Evolutionary conservation across 2,113 vertebrate species (phyloP), one percentile per base, ranked within the genome.

Genomic region (Dermatemys mawii): DNA sequence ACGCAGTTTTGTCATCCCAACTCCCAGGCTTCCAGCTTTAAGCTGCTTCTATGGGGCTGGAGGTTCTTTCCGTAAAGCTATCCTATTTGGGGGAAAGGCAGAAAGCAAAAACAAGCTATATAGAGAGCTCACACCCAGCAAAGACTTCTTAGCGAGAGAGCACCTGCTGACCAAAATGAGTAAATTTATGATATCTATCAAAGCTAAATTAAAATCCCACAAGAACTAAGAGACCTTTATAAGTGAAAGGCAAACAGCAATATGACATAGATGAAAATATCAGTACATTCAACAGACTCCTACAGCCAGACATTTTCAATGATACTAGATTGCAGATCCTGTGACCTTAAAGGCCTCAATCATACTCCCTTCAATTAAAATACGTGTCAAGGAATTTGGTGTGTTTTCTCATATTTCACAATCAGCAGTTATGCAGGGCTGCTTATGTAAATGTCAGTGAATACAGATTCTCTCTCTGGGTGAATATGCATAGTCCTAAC

Each of bases 221-320:
- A 80, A 35, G 88, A 81, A 10, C 49, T 73, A n/a, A 41, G 35
- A 86, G 51, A 0, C 0, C 35, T 1, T 29, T 60, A 1, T 50
- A 0, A 0, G 21, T 1, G 1, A 83, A 88, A 84, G 48, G 41
- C 57, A 1, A 16, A 5, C 76, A 83, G 32, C 41, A 80, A 24
- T 3, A 0, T 51, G 91, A 78, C n/a, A 12, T 35, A 4, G 12
- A 80, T 88, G 81, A 44, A 87, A 84, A 48, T 83, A 53, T 96
- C 44, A 90, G 44, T 38, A 95, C 55, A 48, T 85, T 49, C 78
- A 55, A 24, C 86, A 84, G 84, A 91, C 57, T n/a, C 3, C 75
- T 83, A 21, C 16, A 75, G 91, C 49, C 44, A 46, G 41, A 90
- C 67, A 48, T 78, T 93, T 95, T 91, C 90, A 54, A 83, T 89